Evolutionary conservation across 2,888 invertebrate species (phyloP).

Genomic region (Ormia ochracea): DNA sequence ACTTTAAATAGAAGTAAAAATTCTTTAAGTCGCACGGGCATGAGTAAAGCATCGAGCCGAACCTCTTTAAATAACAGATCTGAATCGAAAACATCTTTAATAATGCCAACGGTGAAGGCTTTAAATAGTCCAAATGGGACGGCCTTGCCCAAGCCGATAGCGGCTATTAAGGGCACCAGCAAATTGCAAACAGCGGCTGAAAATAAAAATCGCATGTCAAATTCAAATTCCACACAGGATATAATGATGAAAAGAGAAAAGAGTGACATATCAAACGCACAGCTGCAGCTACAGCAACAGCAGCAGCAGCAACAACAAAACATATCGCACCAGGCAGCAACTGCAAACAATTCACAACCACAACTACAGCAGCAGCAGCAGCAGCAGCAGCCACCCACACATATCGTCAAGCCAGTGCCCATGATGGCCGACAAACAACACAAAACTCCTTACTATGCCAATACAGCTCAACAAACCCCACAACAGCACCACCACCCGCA

Average conservation of each 20-base stretch:
- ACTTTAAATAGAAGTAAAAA: slow-evolving; percentile 72
- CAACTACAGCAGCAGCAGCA: slow-evolving; percentile 44
- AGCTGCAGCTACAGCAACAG: slow-evolving; percentile 35
- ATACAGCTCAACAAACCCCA: slow-evolving; percentile 19
- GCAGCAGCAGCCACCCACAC: slow-evolving; percentile 63
- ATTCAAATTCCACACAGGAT: slow-evolving; percentile 64
- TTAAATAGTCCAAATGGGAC: slow-evolving; percentile 69
- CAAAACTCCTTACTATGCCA: slow-evolving; percentile 65
- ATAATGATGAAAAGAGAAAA: slow-evolving; percentile 77
- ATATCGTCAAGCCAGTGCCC: slow-evolving; percentile 69
- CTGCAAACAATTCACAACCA: slow-evolving; percentile 38
- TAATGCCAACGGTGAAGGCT: slow-evolving; percentile 66
- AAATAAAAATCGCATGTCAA: slow-evolving; percentile 63
- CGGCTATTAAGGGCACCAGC: slow-evolving; percentile 92
- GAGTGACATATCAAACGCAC: slow-evolving; percentile 76
- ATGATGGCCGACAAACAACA: slow-evolving; percentile 65
- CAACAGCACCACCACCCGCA: slow-evolving; percentile 13
- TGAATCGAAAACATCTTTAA: slow-evolving; percentile 72
- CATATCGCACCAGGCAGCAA: slow-evolving; percentile 49
- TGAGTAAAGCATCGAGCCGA: slow-evolving; percentile 77
- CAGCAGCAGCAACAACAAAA: slow-evolving; percentile 10
- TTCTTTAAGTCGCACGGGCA: slow-evolving; percentile 71
- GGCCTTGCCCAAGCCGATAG: slow-evolving; percentile 91
- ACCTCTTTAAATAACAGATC: slow-evolving; percentile 72
- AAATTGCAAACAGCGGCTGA: slow-evolving; percentile 80